These are phyloP conservation scores for Heteropelma amictum DNA, from an alignment of 2,888 invertebrate genomes.

Conservation along the genomic window DNA sequence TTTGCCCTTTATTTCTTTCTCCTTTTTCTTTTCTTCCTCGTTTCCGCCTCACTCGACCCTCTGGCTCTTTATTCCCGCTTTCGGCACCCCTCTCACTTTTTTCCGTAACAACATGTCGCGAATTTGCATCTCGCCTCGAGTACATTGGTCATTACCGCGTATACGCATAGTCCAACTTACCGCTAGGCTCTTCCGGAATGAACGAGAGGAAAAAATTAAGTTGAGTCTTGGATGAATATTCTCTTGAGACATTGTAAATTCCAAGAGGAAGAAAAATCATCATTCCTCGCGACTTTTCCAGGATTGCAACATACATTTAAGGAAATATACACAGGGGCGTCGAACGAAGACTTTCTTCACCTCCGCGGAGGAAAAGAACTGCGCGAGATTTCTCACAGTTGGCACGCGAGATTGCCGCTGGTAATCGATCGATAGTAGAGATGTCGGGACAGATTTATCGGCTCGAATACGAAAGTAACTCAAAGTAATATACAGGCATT, in stretches of 20 bases:
- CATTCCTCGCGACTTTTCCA: no score
- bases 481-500: conserved; percentile 43
- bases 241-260: no score
- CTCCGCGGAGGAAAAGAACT: not conserved
- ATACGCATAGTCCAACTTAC: conserved; percentile 18
- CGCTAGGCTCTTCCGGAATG: conserved; percentile 14
- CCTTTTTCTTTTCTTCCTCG: not conserved
- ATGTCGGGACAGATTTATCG: conserved; percentile 22
- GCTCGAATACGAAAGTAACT: no score
- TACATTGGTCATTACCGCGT: no score
- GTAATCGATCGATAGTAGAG: conserved; percentile 21
- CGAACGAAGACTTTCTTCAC: no score
- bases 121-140: conserved; percentile 1
- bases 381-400: conserved; percentile 21
- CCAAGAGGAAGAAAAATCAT: no score
- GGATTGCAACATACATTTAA: no score
- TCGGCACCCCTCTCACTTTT: conserved; percentile 47
- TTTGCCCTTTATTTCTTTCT: not conserved
- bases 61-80: conserved; percentile 29
- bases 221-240: no score
- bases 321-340: no score
- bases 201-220: not conserved
- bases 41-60: not conserved
- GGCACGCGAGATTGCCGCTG: not conserved
- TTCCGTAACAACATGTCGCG: conserved; percentile 2